Conservation (phyloP, 2,888 invertebrate species). For the Lepidocyrtoides sp. region DNA sequence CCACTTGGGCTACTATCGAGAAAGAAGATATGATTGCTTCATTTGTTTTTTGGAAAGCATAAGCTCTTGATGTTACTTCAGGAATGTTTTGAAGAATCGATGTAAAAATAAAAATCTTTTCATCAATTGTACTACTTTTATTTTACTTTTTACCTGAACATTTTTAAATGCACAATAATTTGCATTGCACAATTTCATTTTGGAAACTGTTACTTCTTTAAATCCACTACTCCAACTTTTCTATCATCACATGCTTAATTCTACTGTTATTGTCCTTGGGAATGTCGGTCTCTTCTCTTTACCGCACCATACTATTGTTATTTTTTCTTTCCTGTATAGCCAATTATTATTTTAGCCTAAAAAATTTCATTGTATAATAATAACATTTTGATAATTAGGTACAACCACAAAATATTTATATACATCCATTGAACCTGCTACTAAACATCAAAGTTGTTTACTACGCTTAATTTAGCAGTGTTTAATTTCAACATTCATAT, state of each 20-base stretch:
- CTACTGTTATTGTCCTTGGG: conserved; percentile 63
- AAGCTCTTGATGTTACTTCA: conserved; percentile 1
- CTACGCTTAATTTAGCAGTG: no score
- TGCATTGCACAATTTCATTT: neutral
- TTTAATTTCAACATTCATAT: no score
- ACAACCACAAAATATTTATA: no score
- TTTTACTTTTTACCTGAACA: neutral
- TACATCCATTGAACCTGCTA: no score
- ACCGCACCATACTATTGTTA: no score
- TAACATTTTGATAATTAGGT: no score
- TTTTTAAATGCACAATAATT: conserved; percentile 23
- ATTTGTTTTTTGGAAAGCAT: conserved; percentile 13
- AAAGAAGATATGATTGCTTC: neutral
- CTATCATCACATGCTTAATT: neutral
- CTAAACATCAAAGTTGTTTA: no score
- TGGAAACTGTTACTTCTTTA: neutral
- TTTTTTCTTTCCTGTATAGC: no score
- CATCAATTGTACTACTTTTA: neutral
- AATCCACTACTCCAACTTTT: neutral
- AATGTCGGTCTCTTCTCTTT: conserved; percentile 36
- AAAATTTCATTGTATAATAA: no score
- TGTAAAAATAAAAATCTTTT: neutral
- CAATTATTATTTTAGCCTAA: no score
- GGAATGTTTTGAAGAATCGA: neutral
- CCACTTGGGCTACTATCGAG: conserved; percentile 56